Percentiles rank a stretch among this genome's conserved stretches.
These are phyloP conservation scores for Monomorium pharaonis DNA, from an alignment of 1,140 invertebrate genomes.

Conservation along the genomic window DNA sequence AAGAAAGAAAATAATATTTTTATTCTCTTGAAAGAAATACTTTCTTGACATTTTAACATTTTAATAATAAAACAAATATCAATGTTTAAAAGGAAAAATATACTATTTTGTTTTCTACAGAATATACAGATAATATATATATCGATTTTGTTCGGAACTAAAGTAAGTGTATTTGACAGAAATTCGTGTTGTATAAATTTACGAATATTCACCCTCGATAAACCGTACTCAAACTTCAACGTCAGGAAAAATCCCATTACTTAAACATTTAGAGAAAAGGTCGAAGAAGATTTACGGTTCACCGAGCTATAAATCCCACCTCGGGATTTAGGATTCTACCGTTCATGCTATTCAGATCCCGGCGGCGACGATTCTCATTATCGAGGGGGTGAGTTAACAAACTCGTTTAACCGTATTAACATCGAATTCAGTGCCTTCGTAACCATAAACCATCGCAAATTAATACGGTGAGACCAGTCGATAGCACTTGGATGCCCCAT, in stretches of 20 bases:
- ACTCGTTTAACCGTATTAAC: constrained; percentile 33
- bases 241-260: background rate
- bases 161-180: background rate
- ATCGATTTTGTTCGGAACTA: background rate
- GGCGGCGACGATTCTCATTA: background rate
- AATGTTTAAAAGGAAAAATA: too few relatives aligned
- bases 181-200: background rate
- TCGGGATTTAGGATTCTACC: background rate
- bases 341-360: background rate
- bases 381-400: background rate
- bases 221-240: background rate
- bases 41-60: background rate
- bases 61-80: background rate
- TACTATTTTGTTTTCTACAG: background rate
- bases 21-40: background rate
- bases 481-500: background rate
- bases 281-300: background rate
- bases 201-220: background rate
- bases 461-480: background rate
- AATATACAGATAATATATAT: background rate
- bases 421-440: background rate
- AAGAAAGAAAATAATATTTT: background rate
- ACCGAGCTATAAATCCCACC: background rate
- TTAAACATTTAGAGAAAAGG: constrained; percentile 3
- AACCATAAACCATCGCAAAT: background rate